These are phyloP conservation scores for Philotrypesis tridentata DNA, from an alignment of 1,140 invertebrate genomes.

Conservation along the genomic window DNA sequence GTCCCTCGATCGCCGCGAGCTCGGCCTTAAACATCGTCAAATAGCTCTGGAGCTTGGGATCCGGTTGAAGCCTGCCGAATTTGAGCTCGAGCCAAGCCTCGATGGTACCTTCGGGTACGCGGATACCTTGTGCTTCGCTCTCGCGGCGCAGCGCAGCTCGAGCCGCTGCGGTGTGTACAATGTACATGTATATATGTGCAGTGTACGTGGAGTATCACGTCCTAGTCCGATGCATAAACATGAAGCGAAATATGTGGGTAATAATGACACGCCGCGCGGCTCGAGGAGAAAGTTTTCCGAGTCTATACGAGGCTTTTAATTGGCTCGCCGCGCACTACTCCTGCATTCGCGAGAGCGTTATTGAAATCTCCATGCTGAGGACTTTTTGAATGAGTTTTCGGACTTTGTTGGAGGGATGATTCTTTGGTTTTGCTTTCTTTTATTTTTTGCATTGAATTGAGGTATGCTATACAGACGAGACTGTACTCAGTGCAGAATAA, in stretches of 20 bases:
- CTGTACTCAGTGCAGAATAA: no score
- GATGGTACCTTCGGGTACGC: constrained; percentile 50
- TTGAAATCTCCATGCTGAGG: background rate
- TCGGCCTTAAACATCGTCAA: constrained; percentile 57
- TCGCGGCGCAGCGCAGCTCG: constrained; percentile 24
- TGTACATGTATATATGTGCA: no score
- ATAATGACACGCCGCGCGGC: background rate
- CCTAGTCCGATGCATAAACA: background rate
- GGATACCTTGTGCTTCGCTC: constrained; percentile 37
- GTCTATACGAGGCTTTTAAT: background rate
- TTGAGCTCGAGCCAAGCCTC: constrained; percentile 56
- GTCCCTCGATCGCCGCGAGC: constrained; percentile 54
- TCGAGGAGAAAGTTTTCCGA: background rate
- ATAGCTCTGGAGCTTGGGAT: constrained; percentile 57
- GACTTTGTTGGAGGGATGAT: background rate
- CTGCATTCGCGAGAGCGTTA: background rate
- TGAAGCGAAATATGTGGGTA: background rate
- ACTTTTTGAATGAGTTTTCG: background rate
- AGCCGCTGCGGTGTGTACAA: constrained; percentile 12
- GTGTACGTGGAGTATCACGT: no score
- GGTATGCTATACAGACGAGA: no score
- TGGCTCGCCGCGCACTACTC: background rate
- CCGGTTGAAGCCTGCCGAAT: constrained; percentile 58
- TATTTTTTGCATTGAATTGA: no score
- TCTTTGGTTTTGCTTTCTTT: no score